Evolutionary conservation across 2,888 invertebrate species (phyloP).

Genomic region (Lycaena phlaeas): DNA sequence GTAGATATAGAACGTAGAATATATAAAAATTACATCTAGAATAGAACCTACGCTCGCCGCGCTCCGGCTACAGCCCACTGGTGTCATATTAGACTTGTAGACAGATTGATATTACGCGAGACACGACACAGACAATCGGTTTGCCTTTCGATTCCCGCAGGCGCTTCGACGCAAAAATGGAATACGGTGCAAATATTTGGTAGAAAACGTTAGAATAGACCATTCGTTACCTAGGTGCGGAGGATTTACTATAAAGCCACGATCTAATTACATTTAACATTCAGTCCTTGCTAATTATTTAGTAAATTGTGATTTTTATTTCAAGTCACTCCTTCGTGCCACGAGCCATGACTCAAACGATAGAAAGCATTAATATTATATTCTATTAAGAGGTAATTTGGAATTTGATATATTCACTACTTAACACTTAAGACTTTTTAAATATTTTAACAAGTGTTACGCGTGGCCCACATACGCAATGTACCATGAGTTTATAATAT

Average conservation of each 20-base stretch:
- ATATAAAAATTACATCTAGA: slow-evolving; percentile 55
- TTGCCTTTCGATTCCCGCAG: slow-evolving; percentile 16
- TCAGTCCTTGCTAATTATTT: slow-evolving; percentile 6
- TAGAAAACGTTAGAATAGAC: neutral
- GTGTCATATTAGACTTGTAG: slow-evolving; percentile 21
- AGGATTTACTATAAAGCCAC: slow-evolving; percentile 8
- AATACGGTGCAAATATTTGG: neutral
- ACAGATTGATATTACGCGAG: slow-evolving; percentile 22
- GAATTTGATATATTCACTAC: slow-evolving; percentile 3
- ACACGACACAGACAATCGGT: slow-evolving; percentile 22
- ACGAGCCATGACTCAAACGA: neutral
- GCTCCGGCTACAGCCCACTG: neutral
- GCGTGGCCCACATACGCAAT: neutral
- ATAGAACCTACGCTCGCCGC: slow-evolving; percentile 30
- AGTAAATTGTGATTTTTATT: neutral
- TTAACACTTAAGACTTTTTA: neutral
- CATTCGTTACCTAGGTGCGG: slow-evolving; percentile 1
- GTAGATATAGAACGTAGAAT: slow-evolving; percentile 56
- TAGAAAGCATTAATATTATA: slow-evolving; percentile 4
- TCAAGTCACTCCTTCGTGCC: neutral
- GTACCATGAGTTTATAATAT: neutral
- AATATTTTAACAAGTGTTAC: neutral
- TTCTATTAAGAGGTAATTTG: slow-evolving; percentile 3
- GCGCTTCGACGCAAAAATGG: slow-evolving; percentile 14
- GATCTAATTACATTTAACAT: neutral